Conservation (phyloP, 2,113 vertebrate genomes). For the Penelope pileata region DNA sequence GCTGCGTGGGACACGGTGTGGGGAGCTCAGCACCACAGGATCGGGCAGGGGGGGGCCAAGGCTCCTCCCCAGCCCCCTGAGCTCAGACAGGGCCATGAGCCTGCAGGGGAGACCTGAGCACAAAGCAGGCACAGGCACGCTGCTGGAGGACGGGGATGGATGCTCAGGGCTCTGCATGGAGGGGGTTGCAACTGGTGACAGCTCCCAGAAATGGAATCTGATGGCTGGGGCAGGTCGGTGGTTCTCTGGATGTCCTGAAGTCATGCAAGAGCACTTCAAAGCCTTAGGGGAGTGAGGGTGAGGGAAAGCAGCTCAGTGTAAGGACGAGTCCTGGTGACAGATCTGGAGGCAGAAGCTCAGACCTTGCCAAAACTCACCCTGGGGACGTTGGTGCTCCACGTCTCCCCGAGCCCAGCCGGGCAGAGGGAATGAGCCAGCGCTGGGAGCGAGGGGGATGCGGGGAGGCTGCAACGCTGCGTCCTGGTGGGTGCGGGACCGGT, state of each 20-base stretch:
- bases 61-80: neutral
- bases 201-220: too few species aligned
- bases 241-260: neutral
- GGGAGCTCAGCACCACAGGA: neutral
- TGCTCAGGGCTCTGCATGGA: neutral
- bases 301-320: neutral
- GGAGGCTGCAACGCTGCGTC: neutral
- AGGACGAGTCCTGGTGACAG: neutral
- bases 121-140: neutral
- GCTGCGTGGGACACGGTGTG: neutral
- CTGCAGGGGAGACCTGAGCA: neutral
- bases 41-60: fast-evolving
- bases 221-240: neutral
- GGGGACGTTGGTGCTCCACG: neutral
- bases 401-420: neutral
- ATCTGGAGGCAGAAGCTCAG: neutral
- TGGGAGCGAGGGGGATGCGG: neutral
- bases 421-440: neutral
- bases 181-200: too few species aligned
- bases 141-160: neutral
- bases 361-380: neutral
- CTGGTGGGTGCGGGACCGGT: too few species aligned
- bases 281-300: neutral
- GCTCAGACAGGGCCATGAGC: too few species aligned
- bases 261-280: neutral